Evolutionary conservation across 2,113 vertebrate species (phyloP), one percentile per base, ranked within the genome.

Genomic region (Sialia sialis): DNA sequence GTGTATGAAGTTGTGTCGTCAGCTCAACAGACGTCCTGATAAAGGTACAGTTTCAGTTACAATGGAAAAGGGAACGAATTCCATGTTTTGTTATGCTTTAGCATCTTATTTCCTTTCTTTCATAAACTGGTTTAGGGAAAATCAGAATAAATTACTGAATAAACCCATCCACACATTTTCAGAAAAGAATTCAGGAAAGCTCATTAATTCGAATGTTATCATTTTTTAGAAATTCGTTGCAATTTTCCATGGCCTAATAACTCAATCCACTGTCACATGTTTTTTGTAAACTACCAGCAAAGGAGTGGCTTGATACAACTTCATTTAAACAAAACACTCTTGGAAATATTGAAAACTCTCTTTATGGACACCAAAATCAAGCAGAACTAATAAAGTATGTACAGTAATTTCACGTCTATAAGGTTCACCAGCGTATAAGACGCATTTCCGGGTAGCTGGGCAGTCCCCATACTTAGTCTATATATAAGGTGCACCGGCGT

Each of bases 21-120:
- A 7, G 16, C 8, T 54, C 16, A 77, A 7, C 13, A 26, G 0
- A 0, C 4, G 22, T n/a, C 25, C 43, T 38, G 13, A 66, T 16
- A 46, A 94, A 55, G 3, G 11, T 10, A 66, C 9, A 60, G 29
- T 12, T 80, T 72, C 46, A 64, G n/a, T 78, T 75, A 23, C 19
- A 25, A 75, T 12, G 29, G 60, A 64, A 84, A 67, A 74, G 2
- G 15, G 22, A 52, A 84, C 5, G 11, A 72, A 49, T 59, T 64
- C 81, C 4, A 38, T 27, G 26, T 56, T 92, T 48, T 87, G 21
- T 52, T 3, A 6, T 78, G 27, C 5, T 92, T 93, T 84, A 80
- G 11, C 3, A 20, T 51, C 20, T 70, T 52, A 43, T 23, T 4
- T 78, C 32, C 15, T 56, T 80, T 87, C 23, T 67, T 4, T 77